These are phyloP conservation scores for Pipra filicauda DNA, from an alignment of 2,113 vertebrate genomes.

Conservation along the genomic window DNA sequence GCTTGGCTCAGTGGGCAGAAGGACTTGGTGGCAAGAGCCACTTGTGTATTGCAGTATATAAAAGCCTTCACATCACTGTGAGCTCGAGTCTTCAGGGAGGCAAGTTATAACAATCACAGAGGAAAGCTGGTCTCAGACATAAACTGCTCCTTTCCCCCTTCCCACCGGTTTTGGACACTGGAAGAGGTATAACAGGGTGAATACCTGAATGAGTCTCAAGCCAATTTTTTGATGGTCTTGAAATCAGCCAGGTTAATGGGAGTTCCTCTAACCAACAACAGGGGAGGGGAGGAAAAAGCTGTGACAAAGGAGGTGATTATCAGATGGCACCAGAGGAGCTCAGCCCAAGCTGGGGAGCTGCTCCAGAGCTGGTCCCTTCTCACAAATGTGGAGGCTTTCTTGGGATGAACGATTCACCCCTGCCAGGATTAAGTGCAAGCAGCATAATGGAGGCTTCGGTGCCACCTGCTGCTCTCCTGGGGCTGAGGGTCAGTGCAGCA, in stretches of 20 bases:
- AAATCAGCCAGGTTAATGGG: background rate
- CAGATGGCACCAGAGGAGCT: background rate
- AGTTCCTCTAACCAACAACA: background rate
- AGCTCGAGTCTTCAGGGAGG: fast-evolving
- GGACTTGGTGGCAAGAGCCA: background rate
- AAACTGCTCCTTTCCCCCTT: background rate
- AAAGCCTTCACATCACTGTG: background rate
- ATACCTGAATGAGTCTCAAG: background rate
- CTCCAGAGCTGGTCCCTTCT: background rate
- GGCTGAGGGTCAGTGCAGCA: background rate
- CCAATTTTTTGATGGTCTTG: background rate
- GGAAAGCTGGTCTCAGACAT: background rate
- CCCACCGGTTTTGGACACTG: background rate
- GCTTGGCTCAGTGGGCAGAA: background rate
- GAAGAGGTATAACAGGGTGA: background rate
- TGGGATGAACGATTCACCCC: no score
- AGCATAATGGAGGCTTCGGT: fast-evolving
- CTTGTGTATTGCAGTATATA: fast-evolving
- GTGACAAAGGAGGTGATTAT: background rate
- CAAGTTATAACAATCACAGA: background rate
- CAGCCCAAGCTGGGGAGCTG: background rate
- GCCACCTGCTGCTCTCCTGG: fast-evolving
- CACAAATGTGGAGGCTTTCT: background rate
- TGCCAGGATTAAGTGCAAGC: fast-evolving
- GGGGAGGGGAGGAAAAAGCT: background rate